A percentile compares a stretch with the other conserved stretches of the same genome.
phyloP scores from a whole-genome alignment of 2,113 vertebrate species.

The Planiliza haematocheilus region DNA sequence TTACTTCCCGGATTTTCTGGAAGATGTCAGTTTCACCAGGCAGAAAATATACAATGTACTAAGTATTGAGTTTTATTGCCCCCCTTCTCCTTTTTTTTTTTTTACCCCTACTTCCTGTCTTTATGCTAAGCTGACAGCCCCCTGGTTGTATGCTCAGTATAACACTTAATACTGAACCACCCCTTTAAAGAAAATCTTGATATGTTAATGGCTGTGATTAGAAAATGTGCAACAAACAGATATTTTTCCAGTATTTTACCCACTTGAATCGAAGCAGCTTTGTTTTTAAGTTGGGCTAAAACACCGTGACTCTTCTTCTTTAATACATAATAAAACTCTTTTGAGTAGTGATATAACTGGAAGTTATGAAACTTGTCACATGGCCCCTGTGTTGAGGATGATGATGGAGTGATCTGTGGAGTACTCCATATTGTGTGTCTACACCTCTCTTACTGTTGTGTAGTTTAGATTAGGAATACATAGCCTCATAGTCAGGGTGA shows the following conservation, averaged over 20 bases:
- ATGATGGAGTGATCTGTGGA: conserved; percentile 3
- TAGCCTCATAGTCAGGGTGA: conserved; percentile 63
- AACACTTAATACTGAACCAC: background rate
- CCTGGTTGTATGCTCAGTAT: too few species aligned
- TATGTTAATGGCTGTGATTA: background rate
- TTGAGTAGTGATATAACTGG: conserved; percentile 14
- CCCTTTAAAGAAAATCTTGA: background rate
- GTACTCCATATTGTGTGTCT: conserved; percentile 31
- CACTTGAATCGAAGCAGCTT: background rate
- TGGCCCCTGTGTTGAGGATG: conserved; percentile 10
- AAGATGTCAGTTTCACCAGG: background rate
- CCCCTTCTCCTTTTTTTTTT: too few species aligned
- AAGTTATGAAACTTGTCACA: conserved; percentile 27
- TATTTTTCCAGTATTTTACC: too few species aligned
- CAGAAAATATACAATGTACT: background rate
- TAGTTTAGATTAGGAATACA: conserved; percentile 32
- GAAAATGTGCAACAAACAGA: background rate
- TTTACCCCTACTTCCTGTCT: too few species aligned
- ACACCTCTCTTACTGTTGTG: conserved; percentile 9
- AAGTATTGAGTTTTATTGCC: too few species aligned
- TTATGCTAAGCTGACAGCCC: too few species aligned
- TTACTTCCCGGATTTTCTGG: background rate
- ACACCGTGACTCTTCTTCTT: background rate
- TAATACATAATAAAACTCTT: conserved; percentile 2
- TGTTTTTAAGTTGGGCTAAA: conserved; percentile 7